Percentiles rank a stretch among this genome's conserved stretches.
phyloP scores from a whole-genome alignment of 2,797 vertebrate species.

The Pelobates cultripes region DNA sequence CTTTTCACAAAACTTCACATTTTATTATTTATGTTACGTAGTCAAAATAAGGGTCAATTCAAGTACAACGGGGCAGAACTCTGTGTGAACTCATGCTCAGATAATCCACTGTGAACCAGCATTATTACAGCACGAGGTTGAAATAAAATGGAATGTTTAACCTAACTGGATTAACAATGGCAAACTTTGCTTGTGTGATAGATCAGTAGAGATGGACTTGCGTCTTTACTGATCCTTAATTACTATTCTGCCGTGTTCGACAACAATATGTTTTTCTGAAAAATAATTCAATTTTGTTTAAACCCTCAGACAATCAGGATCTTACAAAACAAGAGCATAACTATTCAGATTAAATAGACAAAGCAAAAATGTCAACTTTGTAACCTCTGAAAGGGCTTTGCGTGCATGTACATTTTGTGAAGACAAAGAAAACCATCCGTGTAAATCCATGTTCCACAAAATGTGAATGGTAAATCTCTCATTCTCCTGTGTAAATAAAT shows the following conservation, averaged over 20 bases:
- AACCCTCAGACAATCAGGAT: conserved; percentile 7
- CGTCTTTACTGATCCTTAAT: not conserved
- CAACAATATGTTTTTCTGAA: conserved; percentile 1
- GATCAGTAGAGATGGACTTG: too few relatives aligned
- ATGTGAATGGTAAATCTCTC: conserved; percentile 1
- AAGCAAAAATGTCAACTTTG: conserved; percentile 18
- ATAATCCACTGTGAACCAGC: too few relatives aligned
- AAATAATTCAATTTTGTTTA: conserved; percentile 22
- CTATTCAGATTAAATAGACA: conserved; percentile 32
- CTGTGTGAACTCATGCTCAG: too few relatives aligned
- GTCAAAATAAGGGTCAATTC: too few relatives aligned
- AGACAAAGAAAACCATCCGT: conserved; percentile 26
- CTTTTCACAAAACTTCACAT: too few relatives aligned
- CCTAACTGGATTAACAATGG: too few relatives aligned
- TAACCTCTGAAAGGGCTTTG: conserved; percentile 14
- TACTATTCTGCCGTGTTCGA: not conserved
- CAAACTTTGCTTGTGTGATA: too few relatives aligned
- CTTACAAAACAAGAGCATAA: conserved; percentile 15
- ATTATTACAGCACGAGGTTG: too few relatives aligned
- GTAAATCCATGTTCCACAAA: conserved; percentile 29
- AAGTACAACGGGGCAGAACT: too few relatives aligned
- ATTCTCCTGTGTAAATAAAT: conserved; percentile 7
- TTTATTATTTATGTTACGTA: too few relatives aligned
- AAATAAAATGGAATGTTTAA: too few relatives aligned
- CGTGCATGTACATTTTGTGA: conserved; percentile 23